phyloP scores from a whole-genome alignment of 2,113 vertebrate species.

The Oryzias melastigma region DNA sequence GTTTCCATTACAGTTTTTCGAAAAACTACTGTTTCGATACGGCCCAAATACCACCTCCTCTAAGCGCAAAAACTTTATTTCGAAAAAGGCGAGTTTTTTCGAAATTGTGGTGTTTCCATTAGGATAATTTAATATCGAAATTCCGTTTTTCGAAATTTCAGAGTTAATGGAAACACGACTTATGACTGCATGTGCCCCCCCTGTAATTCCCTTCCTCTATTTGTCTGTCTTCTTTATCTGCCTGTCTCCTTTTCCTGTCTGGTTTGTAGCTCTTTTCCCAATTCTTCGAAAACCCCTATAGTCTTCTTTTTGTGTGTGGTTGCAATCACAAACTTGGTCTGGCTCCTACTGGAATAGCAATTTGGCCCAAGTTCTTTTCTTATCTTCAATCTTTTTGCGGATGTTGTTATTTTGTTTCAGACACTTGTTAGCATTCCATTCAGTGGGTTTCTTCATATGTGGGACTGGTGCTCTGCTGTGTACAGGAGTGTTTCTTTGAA shows the following conservation, averaged over 20 bases:
- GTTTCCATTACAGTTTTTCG: too few species aligned
- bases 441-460: slow-evolving; percentile 12
- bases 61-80: too few species aligned
- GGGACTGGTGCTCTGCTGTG: slow-evolving; percentile 15
- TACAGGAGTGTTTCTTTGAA: slow-evolving; percentile 52
- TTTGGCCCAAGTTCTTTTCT: slow-evolving; percentile 22
- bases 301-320: slow-evolving; percentile 38
- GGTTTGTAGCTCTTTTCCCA: slow-evolving; percentile 23
- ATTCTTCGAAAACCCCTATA: slow-evolving; percentile 33
- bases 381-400: slow-evolving; percentile 5
- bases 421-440: slow-evolving; percentile 9
- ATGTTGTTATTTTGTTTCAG: slow-evolving; percentile 6
- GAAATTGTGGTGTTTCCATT: too few species aligned
- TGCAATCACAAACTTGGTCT: slow-evolving; percentile 53
- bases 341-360: slow-evolving; percentile 50
- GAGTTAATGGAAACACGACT: too few species aligned
- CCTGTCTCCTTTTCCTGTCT: slow-evolving; percentile 51
- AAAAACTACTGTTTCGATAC: too few species aligned
- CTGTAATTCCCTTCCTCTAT: slow-evolving; percentile 51
- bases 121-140: too few species aligned
- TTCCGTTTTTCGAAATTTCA: too few species aligned
- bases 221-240: slow-evolving; percentile 49
- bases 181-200: slow-evolving; percentile 35
- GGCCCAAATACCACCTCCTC: too few species aligned
- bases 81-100: too few species aligned